Base-by-base conservation (phyloP, 1,140 invertebrate genomes). In the Ephestia elutella region DNA sequence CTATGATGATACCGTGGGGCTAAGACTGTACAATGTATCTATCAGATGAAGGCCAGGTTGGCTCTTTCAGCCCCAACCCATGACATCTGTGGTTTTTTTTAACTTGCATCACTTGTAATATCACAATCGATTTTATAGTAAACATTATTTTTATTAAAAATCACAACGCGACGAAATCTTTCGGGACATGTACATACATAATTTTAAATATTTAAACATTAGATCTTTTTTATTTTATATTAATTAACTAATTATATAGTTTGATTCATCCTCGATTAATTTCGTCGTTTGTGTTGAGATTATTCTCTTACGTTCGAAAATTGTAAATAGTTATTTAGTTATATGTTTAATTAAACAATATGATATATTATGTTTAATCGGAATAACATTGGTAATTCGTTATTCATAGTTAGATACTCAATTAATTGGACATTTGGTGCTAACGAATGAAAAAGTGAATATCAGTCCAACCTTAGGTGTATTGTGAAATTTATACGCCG, bases 381-480 rank as follows among this genome's bases (percentile, higher is more conserved):
- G 19, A 20, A 8, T 53, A 10, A n/a, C 0, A 5, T 25, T n/a
- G 20, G 8, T 25, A 25, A 53, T 25, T n/a, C 19, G 18, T 19
- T 50, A 20, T 25, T 74, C 62, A 70, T 80, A 82, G 66, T 63
- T 85, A 85, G 75, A 73, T 78, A 77, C 73, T 73, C 71, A 71
- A 67, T 73, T 77, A 67, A 72, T 79, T 77, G 66, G 75, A 81
- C 69, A 78, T 81, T 82, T 86, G 82, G 82, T 86, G 82, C 82
- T 86, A 86, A 79, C 49, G 53, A 62, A 67, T 66, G 56, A 60
- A 62, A 64, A 69, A 51, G 48, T 58, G 38, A 66, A 67, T 68
- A 68, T 65, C 68, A 70, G 67, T 73, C 71, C 71, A 73, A 65
- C 70, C 60, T 66, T 60, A n/a, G 66, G 55, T 11, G 8, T 35